Evolutionary conservation across 1,140 invertebrate genomes (phyloP), one percentile per base, ranked within the genome.

Genomic region (Calosoma granatense): DNA sequence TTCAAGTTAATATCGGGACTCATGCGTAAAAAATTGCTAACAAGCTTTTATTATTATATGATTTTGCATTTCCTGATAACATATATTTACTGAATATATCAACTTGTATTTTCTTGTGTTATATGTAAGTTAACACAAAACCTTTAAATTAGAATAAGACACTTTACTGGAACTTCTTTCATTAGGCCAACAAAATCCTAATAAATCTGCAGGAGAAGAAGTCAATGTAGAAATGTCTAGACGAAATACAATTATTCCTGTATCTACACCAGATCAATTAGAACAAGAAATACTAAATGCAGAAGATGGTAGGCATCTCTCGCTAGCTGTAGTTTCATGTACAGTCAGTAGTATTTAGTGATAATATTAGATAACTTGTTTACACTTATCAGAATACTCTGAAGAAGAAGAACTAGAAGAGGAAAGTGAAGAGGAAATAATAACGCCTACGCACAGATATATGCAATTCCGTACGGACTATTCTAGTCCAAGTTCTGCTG

Each of bases 231-330:
- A 73, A 63, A 60, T 72, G 36, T 60, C 64, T 0, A 65, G 73
- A 57, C 67, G 74, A 56, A 74, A 76, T 60, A 75, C 74, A 2
- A 67, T 76, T 57, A 65, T 74, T 3, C 65, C 67, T n/a, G 70
- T 73, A 39, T 70, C 73, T 20, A 60, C 57, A 20, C 62, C 70
- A 30, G 67, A 76, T 61, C 64, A 74, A 65, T 61, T 72, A 9
- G 62, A 68, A 54, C 57, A 56, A 52, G 64, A 67, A 54, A 41
- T 59, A 20, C 36, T 61, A 17, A 58, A 60, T 0, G 57, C 59
- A 12, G 61, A 67, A 54, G 65, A 70, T 67, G 69, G 68, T 69
- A 65, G 2, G 47, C n/a, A n/a, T 20, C 11, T 15, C 21, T 23
- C n/a, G n/a, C n/a, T n/a, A n/a, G n/a, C n/a, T n/a, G n/a, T n/a